Percentiles rank a stretch among this genome's conserved stretches.
phyloP scores from a whole-genome alignment of 1,140 invertebrate species.

The Drosophila busckii region DNA sequence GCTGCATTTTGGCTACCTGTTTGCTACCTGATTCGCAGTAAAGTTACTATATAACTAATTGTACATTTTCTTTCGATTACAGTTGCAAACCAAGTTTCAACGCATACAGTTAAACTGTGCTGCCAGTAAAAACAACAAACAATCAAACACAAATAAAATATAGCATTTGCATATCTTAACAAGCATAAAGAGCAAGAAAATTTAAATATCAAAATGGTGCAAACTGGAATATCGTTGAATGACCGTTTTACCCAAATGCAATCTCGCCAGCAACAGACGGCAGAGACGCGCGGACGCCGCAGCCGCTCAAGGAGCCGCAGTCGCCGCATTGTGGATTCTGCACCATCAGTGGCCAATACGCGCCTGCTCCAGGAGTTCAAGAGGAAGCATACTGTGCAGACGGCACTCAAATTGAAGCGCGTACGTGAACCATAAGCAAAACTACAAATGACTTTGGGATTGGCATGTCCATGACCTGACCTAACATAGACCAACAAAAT shows the following conservation, averaged over 20 bases:
- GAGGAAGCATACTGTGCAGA: conserved; percentile 66
- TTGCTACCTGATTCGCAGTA: conserved; percentile 29
- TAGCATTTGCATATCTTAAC: neutral
- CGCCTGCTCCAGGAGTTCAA: conserved; percentile 69
- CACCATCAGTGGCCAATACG: conserved; percentile 56
- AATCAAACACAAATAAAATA: neutral
- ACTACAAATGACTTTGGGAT: conserved; percentile 29
- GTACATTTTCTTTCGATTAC: conserved; percentile 30
- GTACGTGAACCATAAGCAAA: conserved; percentile 58
- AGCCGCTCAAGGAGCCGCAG: conserved; percentile 57
- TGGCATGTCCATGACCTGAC: conserved; percentile 17
- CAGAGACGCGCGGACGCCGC: conserved; percentile 26
- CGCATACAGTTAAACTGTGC: conserved; percentile 8
- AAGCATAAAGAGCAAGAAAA: neutral
- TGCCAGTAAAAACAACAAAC: neutral
- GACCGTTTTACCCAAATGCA: conserved; percentile 73
- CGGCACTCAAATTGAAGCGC: conserved; percentile 76
- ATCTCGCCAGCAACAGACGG: conserved; percentile 18
- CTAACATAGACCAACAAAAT: conserved; percentile 24
- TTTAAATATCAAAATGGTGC: conserved; percentile 36
- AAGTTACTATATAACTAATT: conserved; percentile 48
- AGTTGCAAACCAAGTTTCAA: conserved; percentile 55
- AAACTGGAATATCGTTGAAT: conserved; percentile 70
- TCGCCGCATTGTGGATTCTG: conserved; percentile 51
- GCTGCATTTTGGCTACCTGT: conserved; percentile 43